These are phyloP conservation scores for Andrena fulva DNA, from an alignment of 2,888 invertebrate genomes.

Conservation along the genomic window DNA sequence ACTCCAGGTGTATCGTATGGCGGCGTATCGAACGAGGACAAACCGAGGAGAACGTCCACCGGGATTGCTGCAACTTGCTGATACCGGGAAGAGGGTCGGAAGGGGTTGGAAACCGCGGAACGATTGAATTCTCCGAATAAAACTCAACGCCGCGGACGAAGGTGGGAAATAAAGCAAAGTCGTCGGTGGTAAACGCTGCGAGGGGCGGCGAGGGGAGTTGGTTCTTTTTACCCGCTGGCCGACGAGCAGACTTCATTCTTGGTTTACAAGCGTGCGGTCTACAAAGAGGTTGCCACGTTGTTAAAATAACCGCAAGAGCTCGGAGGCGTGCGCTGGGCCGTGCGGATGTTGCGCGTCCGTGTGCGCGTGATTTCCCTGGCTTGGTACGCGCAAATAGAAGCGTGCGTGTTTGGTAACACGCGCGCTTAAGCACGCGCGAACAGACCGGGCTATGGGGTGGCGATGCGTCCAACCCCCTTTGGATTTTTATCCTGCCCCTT, in stretches of 20 bases:
- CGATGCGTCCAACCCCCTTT: conserved; percentile 15
- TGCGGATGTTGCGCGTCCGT: conserved; percentile 15
- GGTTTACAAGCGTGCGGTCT: conserved; percentile 85
- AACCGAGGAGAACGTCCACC: conserved; percentile 8
- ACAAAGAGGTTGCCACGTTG: conserved; percentile 85
- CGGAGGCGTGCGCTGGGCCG: conserved; percentile 56
- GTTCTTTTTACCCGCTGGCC: conserved; percentile 65
- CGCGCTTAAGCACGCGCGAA: conserved; percentile 28
- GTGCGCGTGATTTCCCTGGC: conserved; percentile 56
- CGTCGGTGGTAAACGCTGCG: conserved; percentile 50
- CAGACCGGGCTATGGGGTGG: conserved; percentile 36
- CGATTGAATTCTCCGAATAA: conserved; percentile 60
- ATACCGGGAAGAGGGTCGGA: conserved; percentile 35
- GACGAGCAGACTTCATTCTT: conserved; percentile 83
- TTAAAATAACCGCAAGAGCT: conserved; percentile 84
- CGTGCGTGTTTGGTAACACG: conserved; percentile 24
- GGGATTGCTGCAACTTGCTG: neutral
- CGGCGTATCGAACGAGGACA: conserved; percentile 40
- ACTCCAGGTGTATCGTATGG: conserved; percentile 57
- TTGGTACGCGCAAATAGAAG: conserved; percentile 41
- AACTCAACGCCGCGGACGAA: conserved; percentile 37
- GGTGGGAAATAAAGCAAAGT: conserved; percentile 43
- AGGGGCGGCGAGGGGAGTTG: neutral
- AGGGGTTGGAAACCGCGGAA: conserved; percentile 50
- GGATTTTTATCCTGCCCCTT: neutral